phyloP scores from a whole-genome alignment of 2,113 vertebrate species.

The Laticauda colubrina region DNA sequence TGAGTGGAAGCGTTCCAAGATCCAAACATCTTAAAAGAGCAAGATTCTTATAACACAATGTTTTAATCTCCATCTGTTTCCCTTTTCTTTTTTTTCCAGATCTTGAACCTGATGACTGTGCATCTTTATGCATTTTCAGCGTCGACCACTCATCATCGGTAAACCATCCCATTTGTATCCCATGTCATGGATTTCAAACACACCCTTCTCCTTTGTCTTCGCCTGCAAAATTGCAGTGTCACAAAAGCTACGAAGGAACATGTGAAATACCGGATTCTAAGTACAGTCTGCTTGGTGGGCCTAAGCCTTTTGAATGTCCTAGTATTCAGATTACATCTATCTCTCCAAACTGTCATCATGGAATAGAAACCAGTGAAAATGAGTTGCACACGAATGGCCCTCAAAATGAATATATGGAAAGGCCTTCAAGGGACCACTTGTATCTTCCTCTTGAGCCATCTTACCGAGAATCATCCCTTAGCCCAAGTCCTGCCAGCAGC shows the following conservation, averaged over 20 bases:
- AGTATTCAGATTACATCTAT: constrained; percentile 99
- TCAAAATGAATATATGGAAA: constrained; percentile 88
- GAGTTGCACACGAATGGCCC: constrained; percentile 83
- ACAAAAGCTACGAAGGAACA: constrained; percentile 78
- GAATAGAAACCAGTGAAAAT: constrained; percentile 83
- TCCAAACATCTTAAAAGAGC: not conserved
- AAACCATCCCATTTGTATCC: constrained; percentile 84
- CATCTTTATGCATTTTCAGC: constrained; percentile 94
- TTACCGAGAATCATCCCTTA: constrained; percentile 91
- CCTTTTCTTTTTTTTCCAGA: constrained; percentile 67
- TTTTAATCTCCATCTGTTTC: not conserved
- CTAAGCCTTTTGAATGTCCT: constrained; percentile 95
- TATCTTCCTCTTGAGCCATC: constrained; percentile 95
- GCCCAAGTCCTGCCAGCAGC: constrained; percentile 95
- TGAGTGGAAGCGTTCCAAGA: not conserved
- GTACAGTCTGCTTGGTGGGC: constrained; percentile 81
- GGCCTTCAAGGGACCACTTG: constrained; percentile 93
- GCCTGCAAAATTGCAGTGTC: constrained; percentile 79
- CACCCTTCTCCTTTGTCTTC: constrained; percentile 82
- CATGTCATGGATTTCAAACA: constrained; percentile 86
- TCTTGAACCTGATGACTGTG: constrained; percentile 92
- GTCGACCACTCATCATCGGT: constrained; percentile 87
- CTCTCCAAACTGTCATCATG: constrained; percentile 96
- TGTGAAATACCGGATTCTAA: constrained; percentile 82
- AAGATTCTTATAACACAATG: not conserved